Evolutionary conservation across 2,113 vertebrate species (phyloP), one percentile per base, ranked within the genome.

Genomic region (Potamarius usumacintae): DNA sequence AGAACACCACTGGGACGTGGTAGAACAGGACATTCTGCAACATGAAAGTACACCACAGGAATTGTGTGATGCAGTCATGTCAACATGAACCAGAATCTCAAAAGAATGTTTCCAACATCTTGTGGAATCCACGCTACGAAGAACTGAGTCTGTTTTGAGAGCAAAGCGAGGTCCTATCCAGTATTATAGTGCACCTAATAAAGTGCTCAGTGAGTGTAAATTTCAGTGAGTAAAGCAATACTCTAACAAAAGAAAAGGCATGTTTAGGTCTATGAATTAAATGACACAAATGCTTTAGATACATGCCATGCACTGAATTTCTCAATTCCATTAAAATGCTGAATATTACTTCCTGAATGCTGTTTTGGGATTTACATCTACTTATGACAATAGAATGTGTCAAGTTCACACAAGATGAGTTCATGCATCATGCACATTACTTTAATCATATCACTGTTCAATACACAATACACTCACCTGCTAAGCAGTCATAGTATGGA

Each of bases 401-500:
- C 18, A 80, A 20, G 14, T 27, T 80, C 17, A 58, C 10, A 42
- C 57, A 42, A 62, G 57, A 82, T 82, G 79, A 62, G 18, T 25
- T 55, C 76, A 57, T 55, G n/a, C 52, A 55, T 55, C 52, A 79
- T 79, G 76, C 52, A 30, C n/a, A 27, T 27, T 25, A 82, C 9
- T 6, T 82, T 25, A 82, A 48, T 7, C 0, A 79, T 14, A 77
- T 42, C 67, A 81, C 25, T 30, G 55, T 71, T 69, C 5, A 79
- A 42, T 22, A 67, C 71, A 67, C 55, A 89, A n/a, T 48, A 25
- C 20, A 96, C 96, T 96, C 95, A 96, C 96, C 96, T 90, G 91
- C 95, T 90, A 94, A 76, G 93, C 92, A 94, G 93, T 96, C 95
- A 94, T 91, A 94, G 92, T 92, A 94, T 85, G 95, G 95, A 95